These are phyloP conservation scores for Chromoteleia sp. DNA, from an alignment of 2,888 invertebrate species.

Conservation along the genomic window DNA sequence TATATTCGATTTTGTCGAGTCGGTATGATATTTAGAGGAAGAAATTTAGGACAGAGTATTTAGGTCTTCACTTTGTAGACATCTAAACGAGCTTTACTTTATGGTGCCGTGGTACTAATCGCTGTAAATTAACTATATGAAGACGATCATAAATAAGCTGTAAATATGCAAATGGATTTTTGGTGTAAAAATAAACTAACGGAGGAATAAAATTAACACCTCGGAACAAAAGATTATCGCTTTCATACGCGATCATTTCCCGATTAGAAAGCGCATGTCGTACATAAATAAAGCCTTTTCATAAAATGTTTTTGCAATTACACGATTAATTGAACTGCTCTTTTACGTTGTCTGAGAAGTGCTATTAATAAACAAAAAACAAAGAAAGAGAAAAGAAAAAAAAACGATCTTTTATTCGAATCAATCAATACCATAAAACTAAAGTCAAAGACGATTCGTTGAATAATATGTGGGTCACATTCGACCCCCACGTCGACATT, in stretches of 20 bases:
- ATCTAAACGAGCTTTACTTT: conserved; percentile 4
- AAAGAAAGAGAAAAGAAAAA: too few species aligned
- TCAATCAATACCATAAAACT: conserved; percentile 9
- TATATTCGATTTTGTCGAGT: background rate
- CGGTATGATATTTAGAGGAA: conserved; percentile 11
- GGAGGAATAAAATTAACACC: conserved; percentile 2
- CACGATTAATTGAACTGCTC: conserved; percentile 13
- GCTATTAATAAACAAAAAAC: too few species aligned
- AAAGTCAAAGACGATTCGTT: conserved; percentile 10
- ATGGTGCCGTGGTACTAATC: conserved; percentile 13
- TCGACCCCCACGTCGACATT: conserved; percentile 5
- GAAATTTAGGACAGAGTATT: conserved; percentile 27
- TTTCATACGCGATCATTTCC: background rate
- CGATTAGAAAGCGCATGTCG: conserved; percentile 1
- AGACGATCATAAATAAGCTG: conserved; percentile 10
- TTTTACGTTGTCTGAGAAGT: background rate
- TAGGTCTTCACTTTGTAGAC: conserved; percentile 10
- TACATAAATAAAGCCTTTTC: background rate
- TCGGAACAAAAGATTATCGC: conserved; percentile 21
- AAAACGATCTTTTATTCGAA: conserved; percentile 14
- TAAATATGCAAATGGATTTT: conserved; percentile 14
- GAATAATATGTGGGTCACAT: conserved; percentile 22
- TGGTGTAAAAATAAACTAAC: background rate
- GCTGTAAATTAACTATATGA: conserved; percentile 17
- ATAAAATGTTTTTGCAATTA: conserved; percentile 1